Base-by-base conservation (phyloP, 2,888 invertebrate species). In the Cryptocheilus praepositus region DNA sequence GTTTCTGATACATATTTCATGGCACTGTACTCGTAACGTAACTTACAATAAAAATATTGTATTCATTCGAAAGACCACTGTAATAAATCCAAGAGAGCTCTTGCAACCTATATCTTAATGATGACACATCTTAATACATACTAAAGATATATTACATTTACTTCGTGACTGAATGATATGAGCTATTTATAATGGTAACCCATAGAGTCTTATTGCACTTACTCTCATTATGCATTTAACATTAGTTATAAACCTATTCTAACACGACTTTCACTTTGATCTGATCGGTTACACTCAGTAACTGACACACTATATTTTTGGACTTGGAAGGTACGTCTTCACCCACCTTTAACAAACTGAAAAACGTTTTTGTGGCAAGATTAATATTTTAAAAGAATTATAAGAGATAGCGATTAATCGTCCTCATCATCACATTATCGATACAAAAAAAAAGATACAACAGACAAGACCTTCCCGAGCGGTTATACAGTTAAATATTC, bases 161-260 rank as follows among this genome's bases (percentile, higher is more conserved):
- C 67, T 81, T 79, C 68, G 80, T 83, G 82, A 83, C 83, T 84
- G 76, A 70, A 81, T 83, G 80, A 82, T 79, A 77, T 77, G 77
- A 81, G 73, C 79, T 83, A 83, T 83, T 82, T 80, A 81, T 80
- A 83, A 83, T 84, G 85, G 85, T 83, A 86, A 86, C 86, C 79
- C 76, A 83, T 81, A 70, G 82, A 83, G 80, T 83, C 79, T 85
- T 85, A 86, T 86, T 86, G 86, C 85, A 86, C 83, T 78, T 77
- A 83, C 79, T 76, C 78, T 78, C 74, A 74, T 75, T 75, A 74
- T 78, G 63, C 67, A 67, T 76, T 69, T 69, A 73, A 66, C 67
- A 74, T 60, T 70, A 74, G 66, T 55, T 49, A 69, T 58, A 70
- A 73, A 74, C 76, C 49, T 69, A 72, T 71, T 67, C 67, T 69